A percentile compares a stretch with the other conserved stretches of the same genome.
Conservation (phyloP, 2,888 invertebrate species). For the Masnerella sp. region DNA sequence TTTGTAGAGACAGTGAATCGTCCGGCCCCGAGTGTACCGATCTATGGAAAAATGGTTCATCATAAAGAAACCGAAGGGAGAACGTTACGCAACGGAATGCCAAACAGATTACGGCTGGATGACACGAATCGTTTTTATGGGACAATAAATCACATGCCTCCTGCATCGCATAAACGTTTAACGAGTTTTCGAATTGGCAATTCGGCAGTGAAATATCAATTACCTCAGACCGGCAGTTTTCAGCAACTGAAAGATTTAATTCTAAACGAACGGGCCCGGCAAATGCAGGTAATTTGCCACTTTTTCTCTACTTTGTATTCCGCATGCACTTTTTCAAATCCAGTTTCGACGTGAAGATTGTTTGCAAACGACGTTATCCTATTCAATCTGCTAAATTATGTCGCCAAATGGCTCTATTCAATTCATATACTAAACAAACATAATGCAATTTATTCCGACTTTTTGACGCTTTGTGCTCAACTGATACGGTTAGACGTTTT, state of each 20-base stretch:
- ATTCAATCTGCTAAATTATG: too few relatives aligned
- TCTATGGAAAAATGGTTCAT: slow-evolving; percentile 84
- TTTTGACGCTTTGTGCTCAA: too few relatives aligned
- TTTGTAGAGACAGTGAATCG: slow-evolving; percentile 38
- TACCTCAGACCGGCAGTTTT: slow-evolving; percentile 79
- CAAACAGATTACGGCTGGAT: slow-evolving; percentile 79
- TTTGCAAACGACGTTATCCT: too few relatives aligned
- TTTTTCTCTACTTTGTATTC: neutral
- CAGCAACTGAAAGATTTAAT: slow-evolving; percentile 89
- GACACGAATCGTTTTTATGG: slow-evolving; percentile 79
- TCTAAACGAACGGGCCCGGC: slow-evolving; percentile 86
- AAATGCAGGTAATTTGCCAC: slow-evolving; percentile 78
- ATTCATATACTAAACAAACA: too few relatives aligned
- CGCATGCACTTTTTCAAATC: too few relatives aligned
- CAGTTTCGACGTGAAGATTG: too few relatives aligned
- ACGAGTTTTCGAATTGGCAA: slow-evolving; percentile 64
- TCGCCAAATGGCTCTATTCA: too few relatives aligned
- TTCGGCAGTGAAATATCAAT: slow-evolving; percentile 59
- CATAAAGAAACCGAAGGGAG: slow-evolving; percentile 83
- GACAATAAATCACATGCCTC: slow-evolving; percentile 78
- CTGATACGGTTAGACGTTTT: too few relatives aligned
- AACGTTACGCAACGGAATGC: slow-evolving; percentile 73
- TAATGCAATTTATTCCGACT: too few relatives aligned
- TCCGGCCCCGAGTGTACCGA: slow-evolving; percentile 77
- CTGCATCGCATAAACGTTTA: slow-evolving; percentile 78